phyloP scores from a whole-genome alignment of 1,140 invertebrate species.

The Piezodorus guildinii region DNA sequence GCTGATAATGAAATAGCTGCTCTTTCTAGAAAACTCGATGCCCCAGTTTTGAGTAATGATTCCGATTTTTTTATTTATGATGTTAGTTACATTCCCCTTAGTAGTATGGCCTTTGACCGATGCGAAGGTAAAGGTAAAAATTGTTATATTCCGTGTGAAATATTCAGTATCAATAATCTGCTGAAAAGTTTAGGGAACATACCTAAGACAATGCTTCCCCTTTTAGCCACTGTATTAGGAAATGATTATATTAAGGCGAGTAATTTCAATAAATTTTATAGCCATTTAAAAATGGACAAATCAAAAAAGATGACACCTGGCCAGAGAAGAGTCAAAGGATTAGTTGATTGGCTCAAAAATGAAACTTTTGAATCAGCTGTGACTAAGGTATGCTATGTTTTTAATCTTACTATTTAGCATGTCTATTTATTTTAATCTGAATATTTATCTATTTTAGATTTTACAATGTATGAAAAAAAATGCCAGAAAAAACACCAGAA shows the following conservation, averaged over 20 bases:
- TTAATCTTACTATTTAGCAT: background rate
- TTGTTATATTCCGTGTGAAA: conserved; percentile 45
- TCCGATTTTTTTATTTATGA: conserved; percentile 86
- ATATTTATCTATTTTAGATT: conserved; percentile 32
- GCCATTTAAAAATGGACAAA: conserved; percentile 48
- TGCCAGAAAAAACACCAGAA: conserved; percentile 39
- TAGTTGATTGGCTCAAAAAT: conserved; percentile 60
- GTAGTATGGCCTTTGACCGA: conserved; percentile 42
- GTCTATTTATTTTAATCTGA: background rate
- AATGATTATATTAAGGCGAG: conserved; percentile 72
- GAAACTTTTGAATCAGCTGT: conserved; percentile 57
- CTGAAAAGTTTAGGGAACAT: conserved; percentile 51
- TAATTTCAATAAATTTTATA: conserved; percentile 57
- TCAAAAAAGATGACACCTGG: conserved; percentile 39
- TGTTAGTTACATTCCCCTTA: conserved; percentile 65
- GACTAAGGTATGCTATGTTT: conserved; percentile 34
- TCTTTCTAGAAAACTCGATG: conserved; percentile 56
- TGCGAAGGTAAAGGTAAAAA: conserved; percentile 20
- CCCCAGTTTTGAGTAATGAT: conserved; percentile 77
- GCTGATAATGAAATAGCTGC: conserved; percentile 75
- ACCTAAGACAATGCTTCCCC: conserved; percentile 50
- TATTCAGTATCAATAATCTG: conserved; percentile 60
- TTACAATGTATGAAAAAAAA: conserved; percentile 44
- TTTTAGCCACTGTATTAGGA: conserved; percentile 69
- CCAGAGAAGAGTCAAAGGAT: conserved; percentile 47